Base-by-base conservation (phyloP, 2,797 vertebrate genomes). In the Micropoecilia bifurca region DNA sequence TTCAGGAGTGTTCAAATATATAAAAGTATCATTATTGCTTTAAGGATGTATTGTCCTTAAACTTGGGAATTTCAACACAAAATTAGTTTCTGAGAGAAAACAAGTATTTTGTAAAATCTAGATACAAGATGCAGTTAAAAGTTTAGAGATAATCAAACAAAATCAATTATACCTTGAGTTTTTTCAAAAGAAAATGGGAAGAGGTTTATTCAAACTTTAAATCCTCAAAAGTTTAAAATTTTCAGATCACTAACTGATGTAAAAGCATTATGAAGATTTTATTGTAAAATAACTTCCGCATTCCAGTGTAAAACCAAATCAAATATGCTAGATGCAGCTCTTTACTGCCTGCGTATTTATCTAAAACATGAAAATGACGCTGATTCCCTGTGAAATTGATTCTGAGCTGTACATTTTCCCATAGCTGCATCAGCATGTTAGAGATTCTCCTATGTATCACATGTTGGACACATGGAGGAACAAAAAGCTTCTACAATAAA, bases 1-100 rank as follows among this genome's bases (percentile, higher is more conserved):
- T 45, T 66, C 41, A 6, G 86, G 57, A 36, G 79, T 80, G 22
- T 82, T 84, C 80, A 88, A 85, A 86, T 85, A 85, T 83, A 77
- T 76, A 77, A 80, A 53, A 28, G 14, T 46, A 8, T 28, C 18
- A 22, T n/a, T 45, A 8, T n/a, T 81, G 77, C 3, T 80, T 28
- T 43, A 43, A 59, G 6, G 8, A 6, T 13, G 9, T 59, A 61
- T 59, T 12, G 2, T 10, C 13, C 16, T 50, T 36, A 13, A 46
- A 18, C 14, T 45, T 36, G 18, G 22, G 1, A 63, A 61, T 4
- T 4, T 7, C 8, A 33, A 18, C 9, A 36, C 16, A 61, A 61
- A 43, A 61, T 16, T 7, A 30, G 7, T 43, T 74, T 57, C 36
- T n/a, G 14, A 50, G 30, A 20, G 14, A 7, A 39, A 39, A 5